Evolutionary conservation across 2,113 vertebrate genomes (phyloP), one percentile per base, ranked within the genome.

Genomic region (Hippocampus zosterae): DNA sequence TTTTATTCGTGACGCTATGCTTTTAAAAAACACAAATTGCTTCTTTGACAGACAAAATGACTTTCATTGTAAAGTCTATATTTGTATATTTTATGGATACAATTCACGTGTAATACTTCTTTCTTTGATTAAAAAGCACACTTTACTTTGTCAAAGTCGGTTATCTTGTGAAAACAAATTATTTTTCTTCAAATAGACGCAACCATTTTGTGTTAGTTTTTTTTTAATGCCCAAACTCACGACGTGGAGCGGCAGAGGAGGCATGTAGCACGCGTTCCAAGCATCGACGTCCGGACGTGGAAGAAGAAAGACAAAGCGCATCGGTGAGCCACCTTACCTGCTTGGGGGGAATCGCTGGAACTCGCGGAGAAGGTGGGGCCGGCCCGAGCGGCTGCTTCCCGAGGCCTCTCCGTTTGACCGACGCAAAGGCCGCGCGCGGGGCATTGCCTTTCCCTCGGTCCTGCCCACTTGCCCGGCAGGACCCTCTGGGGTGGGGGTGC

Each of bases 291-390:
- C 12, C 5, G 12, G 8, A 27, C 25, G 16, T 3, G 16, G 9
- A 33, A 62, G 60, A 27, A 29, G 29, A 27, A 29, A 2, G 29
- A 27, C 12, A 12, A 23, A 64, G n/a, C 15, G 63, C 23, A 11
- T 3, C n/a, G 23, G 7, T 2, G 53, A 55, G 53, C 9, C 18
- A 21, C 42, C 67, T 68, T 86, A 89, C 87, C 87, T 89, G 70
- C 29, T 37, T 75, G 21, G 56, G 3, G 18, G n/a, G 66, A 74
- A 15, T 25, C 23, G 65, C 66, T 46, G 48, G 65, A 76, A 69
- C 23, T 69, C 50, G 42, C 44, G 62, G 3, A 41, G 63, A 55
- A 37, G 60, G 63, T 73, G 65, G 16, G 66, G 68, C 23, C 11
- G 6, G 44, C 73, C 55, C 33, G 48, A 16, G 44, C 74, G 70